These are phyloP conservation scores for Avahi laniger DNA, from an alignment of 2,797 vertebrate species.

Conservation along the genomic window DNA sequence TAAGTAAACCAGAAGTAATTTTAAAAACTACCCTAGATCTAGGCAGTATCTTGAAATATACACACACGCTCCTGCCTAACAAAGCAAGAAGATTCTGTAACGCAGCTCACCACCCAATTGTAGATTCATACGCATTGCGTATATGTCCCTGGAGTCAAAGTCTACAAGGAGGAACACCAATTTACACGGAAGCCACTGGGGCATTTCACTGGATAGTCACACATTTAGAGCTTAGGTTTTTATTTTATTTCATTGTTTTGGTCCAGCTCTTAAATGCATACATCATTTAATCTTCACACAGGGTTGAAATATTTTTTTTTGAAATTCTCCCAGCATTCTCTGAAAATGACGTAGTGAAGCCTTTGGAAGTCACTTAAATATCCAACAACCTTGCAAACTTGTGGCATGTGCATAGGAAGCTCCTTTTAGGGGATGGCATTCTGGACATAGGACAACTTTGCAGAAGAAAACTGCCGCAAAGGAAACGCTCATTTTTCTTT, in stretches of 20 bases:
- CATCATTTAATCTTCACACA: neutral
- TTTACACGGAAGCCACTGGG: neutral
- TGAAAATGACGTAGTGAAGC: neutral
- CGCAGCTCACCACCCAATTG: neutral
- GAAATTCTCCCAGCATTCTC: neutral
- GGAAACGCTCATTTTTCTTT: neutral
- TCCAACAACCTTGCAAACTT: neutral
- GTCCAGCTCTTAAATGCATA: neutral
- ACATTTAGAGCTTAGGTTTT: neutral
- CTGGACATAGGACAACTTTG: neutral
- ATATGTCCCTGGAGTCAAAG: neutral
- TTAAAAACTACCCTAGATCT: neutral
- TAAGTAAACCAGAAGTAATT: neutral
- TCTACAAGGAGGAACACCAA: neutral
- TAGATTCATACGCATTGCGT: neutral
- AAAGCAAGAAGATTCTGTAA: neutral
- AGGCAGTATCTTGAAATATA: neutral
- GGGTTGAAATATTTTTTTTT: neutral
- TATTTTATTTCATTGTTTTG: neutral
- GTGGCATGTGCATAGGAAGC: neutral
- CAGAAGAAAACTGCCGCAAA: neutral
- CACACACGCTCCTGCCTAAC: neutral
- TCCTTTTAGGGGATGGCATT: neutral
- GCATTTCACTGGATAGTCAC: neutral
- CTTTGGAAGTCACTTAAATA: neutral